Evolutionary conservation across 2,113 vertebrate genomes (phyloP).

Genomic region (Mionectes macconnelli): DNA sequence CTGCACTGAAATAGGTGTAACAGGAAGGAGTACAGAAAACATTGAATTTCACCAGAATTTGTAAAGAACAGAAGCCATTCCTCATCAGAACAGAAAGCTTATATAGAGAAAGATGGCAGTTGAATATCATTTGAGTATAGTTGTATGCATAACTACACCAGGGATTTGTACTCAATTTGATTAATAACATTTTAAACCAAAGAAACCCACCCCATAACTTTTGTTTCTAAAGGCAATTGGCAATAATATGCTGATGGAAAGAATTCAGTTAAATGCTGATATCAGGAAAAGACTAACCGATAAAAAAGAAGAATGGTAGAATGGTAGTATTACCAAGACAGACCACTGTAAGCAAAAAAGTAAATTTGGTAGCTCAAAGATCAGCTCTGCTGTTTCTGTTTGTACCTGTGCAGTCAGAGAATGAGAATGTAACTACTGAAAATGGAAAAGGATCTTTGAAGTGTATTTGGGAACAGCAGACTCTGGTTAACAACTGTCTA

Average conservation of each 20-base stretch:
- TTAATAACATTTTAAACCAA: background rate
- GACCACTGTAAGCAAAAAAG: background rate
- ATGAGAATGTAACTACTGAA: background rate
- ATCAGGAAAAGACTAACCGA: background rate
- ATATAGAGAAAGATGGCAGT: background rate
- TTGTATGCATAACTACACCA: background rate
- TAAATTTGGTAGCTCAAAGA: background rate
- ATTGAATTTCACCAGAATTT: background rate
- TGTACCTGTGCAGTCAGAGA: background rate
- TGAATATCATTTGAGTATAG: background rate
- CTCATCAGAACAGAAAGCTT: background rate
- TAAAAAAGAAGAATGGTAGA: background rate
- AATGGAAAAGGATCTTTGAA: background rate
- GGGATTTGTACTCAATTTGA: background rate
- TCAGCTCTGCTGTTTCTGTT: background rate
- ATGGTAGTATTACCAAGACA: background rate
- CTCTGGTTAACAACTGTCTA: background rate
- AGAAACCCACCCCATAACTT: accelerated
- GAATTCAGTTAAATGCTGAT: background rate
- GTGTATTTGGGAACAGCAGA: background rate
- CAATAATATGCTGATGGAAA: background rate
- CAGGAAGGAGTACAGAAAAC: background rate
- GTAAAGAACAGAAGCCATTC: background rate
- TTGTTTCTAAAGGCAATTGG: background rate
- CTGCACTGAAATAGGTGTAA: background rate